Evolutionary conservation across 2,888 invertebrate species (phyloP).

Genomic region (Cyaniris semiargus): DNA sequence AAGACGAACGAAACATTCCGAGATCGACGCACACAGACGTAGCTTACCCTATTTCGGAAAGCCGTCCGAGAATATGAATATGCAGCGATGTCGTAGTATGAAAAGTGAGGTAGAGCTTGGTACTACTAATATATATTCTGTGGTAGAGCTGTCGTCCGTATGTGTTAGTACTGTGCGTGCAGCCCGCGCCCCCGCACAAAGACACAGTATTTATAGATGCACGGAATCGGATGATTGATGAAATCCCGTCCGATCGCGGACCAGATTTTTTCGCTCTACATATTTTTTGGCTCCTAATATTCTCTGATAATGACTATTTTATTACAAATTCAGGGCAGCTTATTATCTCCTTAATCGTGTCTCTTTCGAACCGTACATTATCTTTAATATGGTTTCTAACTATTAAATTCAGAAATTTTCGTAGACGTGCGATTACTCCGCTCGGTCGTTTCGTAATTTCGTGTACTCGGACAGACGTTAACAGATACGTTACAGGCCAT

Average conservation of each 20-base stretch:
- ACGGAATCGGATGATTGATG: not conserved
- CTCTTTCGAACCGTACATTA: too few species aligned
- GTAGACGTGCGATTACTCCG: not conserved
- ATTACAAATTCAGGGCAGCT: not conserved
- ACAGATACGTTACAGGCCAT: conserved; percentile 19
- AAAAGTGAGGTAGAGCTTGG: not conserved
- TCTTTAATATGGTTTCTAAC: not conserved
- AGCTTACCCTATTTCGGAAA: not conserved
- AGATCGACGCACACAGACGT: conserved; percentile 1
- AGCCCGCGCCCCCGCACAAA: conserved; percentile 6
- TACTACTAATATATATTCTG: too few species aligned
- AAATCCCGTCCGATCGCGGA: not conserved
- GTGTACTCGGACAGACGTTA: conserved; percentile 9
- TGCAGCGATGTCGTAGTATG: not conserved
- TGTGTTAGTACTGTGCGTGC: not conserved
- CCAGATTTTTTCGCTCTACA: not conserved
- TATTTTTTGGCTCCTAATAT: not conserved
- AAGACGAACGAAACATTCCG: conserved; percentile 36
- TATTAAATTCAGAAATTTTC: not conserved
- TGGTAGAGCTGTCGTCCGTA: not conserved
- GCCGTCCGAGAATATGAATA: not conserved
- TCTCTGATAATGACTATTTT: not conserved
- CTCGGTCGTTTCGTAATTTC: not conserved
- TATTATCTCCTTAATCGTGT: not conserved
- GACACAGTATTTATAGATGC: conserved; percentile 2